Evolutionary conservation across 1,140 invertebrate genomes (phyloP), one percentile per base, ranked within the genome.

Genomic region (Fopius arisanus): DNA sequence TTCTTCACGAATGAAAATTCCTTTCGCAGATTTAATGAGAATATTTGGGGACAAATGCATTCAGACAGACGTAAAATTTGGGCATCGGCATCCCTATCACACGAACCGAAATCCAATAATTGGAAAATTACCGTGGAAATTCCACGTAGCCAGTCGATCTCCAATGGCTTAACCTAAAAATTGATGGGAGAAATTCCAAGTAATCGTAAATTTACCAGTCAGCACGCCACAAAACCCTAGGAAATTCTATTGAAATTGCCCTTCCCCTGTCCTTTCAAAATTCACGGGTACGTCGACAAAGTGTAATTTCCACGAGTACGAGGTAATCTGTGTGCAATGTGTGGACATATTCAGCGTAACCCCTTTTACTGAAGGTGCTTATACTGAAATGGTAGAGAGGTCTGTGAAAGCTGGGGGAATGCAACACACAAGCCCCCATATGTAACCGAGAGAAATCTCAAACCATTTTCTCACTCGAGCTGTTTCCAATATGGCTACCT

Each of bases 251-350:
- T 23, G 54, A 59, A 59, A 26, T 48, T 26, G n/a, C n/a, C n/a
- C 43, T 19, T 59, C 54, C 19, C 19, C 54, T 26, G 21, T 26
- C 54, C 54, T 59, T 26, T 23, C 23, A 26, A 59, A 23, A 59
- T 59, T 59, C 54, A 26, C 54, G 9, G 5, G 54, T 59, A 28
- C 23, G 54, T 59, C 19, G 54, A 59, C 54, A 59, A 59, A 28
- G 54, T 59, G 54, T 59, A 59, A 59, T 59, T 59, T 59, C 54
- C 54, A 23, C 54, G 54, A 59, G 54, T 59, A 51, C 54, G 16
- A 28, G 54, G 23, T 23, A 59, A 59, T 59, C 54, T 21, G 54
- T 59, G 54, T 21, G 54, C 54, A 59, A 59, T 59, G 54, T 59
- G 54, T 59, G 54, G 54, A 59, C 23, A 59, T 59, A 59, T 59